Conservation (phyloP, 1,140 invertebrate species). For the Leptonema lineaticorne region DNA sequence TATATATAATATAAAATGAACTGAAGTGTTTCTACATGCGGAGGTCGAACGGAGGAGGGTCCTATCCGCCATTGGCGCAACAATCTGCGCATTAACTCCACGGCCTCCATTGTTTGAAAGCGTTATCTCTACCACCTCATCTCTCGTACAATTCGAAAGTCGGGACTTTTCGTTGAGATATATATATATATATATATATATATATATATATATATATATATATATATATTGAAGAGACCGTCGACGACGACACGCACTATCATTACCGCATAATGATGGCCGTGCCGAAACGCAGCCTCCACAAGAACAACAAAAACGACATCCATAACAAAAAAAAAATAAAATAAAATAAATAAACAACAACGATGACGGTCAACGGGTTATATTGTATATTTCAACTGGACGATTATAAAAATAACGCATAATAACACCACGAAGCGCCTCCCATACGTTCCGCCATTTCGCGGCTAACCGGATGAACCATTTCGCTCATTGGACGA, state of each 20-base stretch:
- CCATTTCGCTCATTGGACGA: too few relatives aligned
- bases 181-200: background rate
- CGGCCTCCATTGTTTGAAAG: slow-evolving; percentile 22
- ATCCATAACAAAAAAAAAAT: background rate
- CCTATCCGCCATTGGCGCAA: slow-evolving; percentile 21
- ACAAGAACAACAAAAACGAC: slow-evolving; percentile 21
- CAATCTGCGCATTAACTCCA: slow-evolving; percentile 27
- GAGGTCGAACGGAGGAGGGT: slow-evolving; percentile 19
- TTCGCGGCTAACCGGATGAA: background rate
- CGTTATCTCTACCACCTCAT: slow-evolving; percentile 23
- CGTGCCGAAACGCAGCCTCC: slow-evolving; percentile 19
- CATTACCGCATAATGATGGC: background rate
- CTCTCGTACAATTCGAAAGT: slow-evolving; percentile 8
- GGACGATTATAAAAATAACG: background rate
- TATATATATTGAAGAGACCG: slow-evolving; percentile 7
- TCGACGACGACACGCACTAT: slow-evolving; percentile 18
- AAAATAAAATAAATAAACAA: too few relatives aligned
- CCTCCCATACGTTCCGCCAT: too few relatives aligned
- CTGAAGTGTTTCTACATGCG: background rate
- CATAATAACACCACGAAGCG: too few relatives aligned
- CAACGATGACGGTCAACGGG: too few relatives aligned
- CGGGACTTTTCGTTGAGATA: too few relatives aligned
- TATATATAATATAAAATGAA: slow-evolving; percentile 33
- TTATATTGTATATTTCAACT: too few relatives aligned
- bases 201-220: slow-evolving; percentile 3